Percentiles rank a stretch among this genome's conserved stretches.
Conservation (phyloP, 2,888 invertebrate species). For the Gibbula magus region DNA sequence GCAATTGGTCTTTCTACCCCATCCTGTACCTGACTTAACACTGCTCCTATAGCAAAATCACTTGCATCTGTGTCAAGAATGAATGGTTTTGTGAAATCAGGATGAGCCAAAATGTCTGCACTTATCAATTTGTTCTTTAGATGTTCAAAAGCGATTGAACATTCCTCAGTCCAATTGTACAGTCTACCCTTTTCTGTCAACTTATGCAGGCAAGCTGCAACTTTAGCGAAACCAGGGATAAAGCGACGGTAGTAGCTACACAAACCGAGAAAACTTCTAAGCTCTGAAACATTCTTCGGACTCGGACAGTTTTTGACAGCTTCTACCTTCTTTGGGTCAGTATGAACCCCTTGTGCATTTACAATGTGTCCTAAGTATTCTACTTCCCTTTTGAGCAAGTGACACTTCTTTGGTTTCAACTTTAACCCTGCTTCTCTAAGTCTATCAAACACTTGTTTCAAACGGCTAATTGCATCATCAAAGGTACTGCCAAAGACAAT, state of each 20-base stretch:
- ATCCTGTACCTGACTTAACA: constrained; percentile 34
- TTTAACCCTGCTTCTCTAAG: constrained; percentile 41
- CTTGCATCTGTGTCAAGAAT: constrained; percentile 38
- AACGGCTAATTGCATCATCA: constrained; percentile 37
- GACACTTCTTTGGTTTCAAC: constrained; percentile 46
- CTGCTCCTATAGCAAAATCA: too few relatives aligned
- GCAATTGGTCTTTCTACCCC: constrained; percentile 33
- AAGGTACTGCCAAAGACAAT: constrained; percentile 49
- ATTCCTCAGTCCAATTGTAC: constrained; percentile 32
- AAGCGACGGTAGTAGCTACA: constrained; percentile 45
- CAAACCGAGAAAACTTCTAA: constrained; percentile 40
- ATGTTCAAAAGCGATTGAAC: constrained; percentile 24
- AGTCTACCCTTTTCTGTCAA: constrained; percentile 28
- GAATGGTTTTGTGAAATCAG: not conserved
- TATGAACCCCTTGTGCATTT: constrained; percentile 24
- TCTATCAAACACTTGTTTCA: constrained; percentile 37
- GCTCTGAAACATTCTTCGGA: constrained; percentile 28
- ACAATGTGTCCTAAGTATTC: constrained; percentile 48
- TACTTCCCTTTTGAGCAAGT: constrained; percentile 33
- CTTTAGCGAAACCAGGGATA: constrained; percentile 36
- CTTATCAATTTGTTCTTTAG: constrained; percentile 21
- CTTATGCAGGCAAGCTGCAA: constrained; percentile 41
- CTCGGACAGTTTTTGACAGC: constrained; percentile 30
- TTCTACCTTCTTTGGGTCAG: constrained; percentile 36
- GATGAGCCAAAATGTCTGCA: constrained; percentile 35